phyloP scores from a whole-genome alignment of 2,888 invertebrate genomes.

The Vesta saturnalis region DNA sequence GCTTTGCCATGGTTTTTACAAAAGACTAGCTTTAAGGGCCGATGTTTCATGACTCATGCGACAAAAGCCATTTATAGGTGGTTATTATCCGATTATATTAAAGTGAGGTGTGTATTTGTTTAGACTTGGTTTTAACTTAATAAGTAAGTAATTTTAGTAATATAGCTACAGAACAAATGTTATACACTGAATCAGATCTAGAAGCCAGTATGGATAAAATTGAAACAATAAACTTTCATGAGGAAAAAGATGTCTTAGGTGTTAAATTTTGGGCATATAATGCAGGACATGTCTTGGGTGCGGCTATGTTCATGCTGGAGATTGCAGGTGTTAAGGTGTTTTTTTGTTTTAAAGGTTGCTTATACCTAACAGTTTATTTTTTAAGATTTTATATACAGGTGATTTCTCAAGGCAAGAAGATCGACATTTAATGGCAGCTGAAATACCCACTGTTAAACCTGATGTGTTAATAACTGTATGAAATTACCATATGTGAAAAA shows the following conservation, averaged over 20 bases:
- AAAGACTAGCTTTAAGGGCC: conserved; percentile 96
- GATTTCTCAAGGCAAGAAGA: conserved; percentile 99
- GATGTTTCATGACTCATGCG: conserved; percentile 99
- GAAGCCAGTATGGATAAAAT: conserved; percentile 99
- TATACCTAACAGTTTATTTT: conserved; percentile 1
- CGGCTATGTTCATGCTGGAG: conserved; percentile 99
- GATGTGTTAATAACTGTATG: conserved; percentile 96
- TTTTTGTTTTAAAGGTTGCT: conserved; percentile 1
- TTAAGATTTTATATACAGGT: conserved; percentile 90
- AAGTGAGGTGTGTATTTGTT: conserved; percentile 80
- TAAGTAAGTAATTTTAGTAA: conserved; percentile 71
- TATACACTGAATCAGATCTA: conserved; percentile 96
- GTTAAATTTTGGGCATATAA: conserved; percentile 99
- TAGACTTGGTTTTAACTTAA: too few species aligned
- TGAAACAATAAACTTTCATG: conserved; percentile 97
- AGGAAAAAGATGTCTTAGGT: conserved; percentile 96
- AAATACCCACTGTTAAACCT: conserved; percentile 95
- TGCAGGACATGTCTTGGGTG: conserved; percentile 98
- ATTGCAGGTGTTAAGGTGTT: conserved; percentile 98
- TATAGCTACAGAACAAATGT: conserved; percentile 95
- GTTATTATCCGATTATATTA: conserved; percentile 98
- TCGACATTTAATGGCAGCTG: conserved; percentile 98
- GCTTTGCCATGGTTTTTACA: conserved; percentile 97
- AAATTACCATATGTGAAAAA: too few species aligned
- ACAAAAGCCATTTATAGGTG: conserved; percentile 99